phyloP scores from a whole-genome alignment of 2,888 invertebrate species.

The Tenodera sinensis region DNA sequence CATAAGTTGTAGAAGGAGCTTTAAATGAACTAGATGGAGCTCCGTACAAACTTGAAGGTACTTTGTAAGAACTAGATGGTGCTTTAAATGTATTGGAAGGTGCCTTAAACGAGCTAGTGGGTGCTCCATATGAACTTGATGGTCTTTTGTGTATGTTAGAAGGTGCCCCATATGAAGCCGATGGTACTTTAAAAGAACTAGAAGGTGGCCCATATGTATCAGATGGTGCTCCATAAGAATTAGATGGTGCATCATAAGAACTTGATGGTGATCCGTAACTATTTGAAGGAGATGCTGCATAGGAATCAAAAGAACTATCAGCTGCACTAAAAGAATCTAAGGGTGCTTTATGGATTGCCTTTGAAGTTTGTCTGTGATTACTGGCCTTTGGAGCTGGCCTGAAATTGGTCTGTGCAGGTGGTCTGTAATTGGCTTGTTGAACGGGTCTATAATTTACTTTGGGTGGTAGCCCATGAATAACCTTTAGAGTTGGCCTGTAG shows the following conservation, averaged over 20 bases:
- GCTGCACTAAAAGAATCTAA: slow-evolving; percentile 35
- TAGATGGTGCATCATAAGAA: slow-evolving; percentile 33
- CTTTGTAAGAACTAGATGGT: slow-evolving; percentile 31
- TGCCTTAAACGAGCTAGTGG: slow-evolving; percentile 25
- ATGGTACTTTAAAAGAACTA: slow-evolving; percentile 31
- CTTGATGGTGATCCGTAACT: slow-evolving; percentile 23
- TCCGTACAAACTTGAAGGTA: slow-evolving; percentile 30
- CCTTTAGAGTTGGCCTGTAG: slow-evolving; percentile 36
- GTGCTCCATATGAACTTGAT: slow-evolving; percentile 34
- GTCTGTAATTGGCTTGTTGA: slow-evolving; percentile 28
- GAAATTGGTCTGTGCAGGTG: slow-evolving; percentile 35
- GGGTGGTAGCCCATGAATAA: slow-evolving; percentile 37
- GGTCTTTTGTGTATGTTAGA: slow-evolving; percentile 17
- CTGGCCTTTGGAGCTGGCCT: slow-evolving; percentile 35
- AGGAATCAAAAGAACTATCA: slow-evolving; percentile 1
- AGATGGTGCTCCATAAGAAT: slow-evolving; percentile 27
- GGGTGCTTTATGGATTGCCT: slow-evolving; percentile 28
- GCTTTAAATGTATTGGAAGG: slow-evolving; percentile 33
- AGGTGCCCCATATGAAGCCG: slow-evolving; percentile 33
- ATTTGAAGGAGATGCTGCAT: slow-evolving; percentile 35
- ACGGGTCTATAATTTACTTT: slow-evolving; percentile 28
- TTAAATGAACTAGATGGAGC: slow-evolving; percentile 42
- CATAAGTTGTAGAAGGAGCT: slow-evolving; percentile 30
- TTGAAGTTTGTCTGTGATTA: slow-evolving; percentile 30
- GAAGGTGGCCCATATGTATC: slow-evolving; percentile 34